Percentiles rank a stretch among this genome's conserved stretches.
phyloP scores from a whole-genome alignment of 2,113 vertebrate species.

The Tychaedon coryphoeus region DNA sequence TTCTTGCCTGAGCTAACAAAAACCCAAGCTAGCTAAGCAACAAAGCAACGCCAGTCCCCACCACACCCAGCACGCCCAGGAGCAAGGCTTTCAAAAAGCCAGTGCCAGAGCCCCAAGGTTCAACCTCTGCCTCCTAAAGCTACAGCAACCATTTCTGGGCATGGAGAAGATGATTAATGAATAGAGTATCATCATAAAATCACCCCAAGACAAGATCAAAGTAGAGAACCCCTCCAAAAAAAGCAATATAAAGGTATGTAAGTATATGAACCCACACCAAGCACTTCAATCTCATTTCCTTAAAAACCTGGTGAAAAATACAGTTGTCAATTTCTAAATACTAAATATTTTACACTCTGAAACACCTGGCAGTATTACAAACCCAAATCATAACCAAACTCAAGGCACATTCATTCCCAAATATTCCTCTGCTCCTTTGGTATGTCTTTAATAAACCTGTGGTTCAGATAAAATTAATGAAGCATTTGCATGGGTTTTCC shows the following conservation, averaged over 20 bases:
- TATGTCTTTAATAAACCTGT: neutral
- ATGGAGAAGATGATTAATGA: neutral
- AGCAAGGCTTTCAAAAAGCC: neutral
- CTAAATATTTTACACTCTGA: neutral
- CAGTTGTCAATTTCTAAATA: neutral
- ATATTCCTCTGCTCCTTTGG: neutral
- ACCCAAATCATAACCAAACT: neutral
- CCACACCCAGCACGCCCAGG: accelerated
- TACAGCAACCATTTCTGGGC: neutral
- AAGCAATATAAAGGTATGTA: neutral
- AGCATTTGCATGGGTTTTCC: neutral
- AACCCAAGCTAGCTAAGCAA: neutral
- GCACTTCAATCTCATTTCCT: neutral
- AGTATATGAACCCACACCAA: neutral
- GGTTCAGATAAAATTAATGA: neutral
- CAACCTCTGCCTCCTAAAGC: neutral
- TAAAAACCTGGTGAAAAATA: neutral
- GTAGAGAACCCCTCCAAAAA: neutral
- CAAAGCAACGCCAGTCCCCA: neutral
- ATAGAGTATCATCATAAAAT: neutral
- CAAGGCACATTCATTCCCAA: neutral
- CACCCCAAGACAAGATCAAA: neutral
- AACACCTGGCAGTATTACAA: neutral
- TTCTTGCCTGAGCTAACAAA: neutral
- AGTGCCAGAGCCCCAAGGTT: neutral